Evolutionary conservation across 2,888 invertebrate genomes (phyloP).

Genomic region (Ptychoptera contaminata): DNA sequence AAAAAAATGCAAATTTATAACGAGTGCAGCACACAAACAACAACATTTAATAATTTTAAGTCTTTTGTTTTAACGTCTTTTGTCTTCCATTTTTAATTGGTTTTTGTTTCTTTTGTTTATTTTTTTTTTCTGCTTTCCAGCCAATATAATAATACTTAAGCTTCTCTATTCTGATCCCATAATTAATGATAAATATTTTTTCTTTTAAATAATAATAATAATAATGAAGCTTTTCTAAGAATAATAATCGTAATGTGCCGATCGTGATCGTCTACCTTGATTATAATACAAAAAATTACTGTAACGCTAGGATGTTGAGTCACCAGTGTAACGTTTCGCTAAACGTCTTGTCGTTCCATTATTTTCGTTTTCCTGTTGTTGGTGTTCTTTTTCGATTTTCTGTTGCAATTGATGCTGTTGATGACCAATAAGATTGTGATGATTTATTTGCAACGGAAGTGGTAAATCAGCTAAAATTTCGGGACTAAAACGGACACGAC

Average conservation of each 20-base stretch:
- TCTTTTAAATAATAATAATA: no score
- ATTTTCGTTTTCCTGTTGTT: neutral
- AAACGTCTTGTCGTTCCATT: conserved; percentile 13
- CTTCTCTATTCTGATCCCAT: no score
- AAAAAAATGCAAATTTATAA: no score
- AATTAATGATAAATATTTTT: no score
- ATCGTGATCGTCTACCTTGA: conserved; percentile 28
- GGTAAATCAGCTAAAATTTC: conserved; percentile 50
- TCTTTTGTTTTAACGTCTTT: no score
- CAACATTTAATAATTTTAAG: no score
- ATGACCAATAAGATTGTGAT: conserved; percentile 18
- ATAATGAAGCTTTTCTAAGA: conserved; percentile 15
- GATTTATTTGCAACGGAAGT: conserved; percentile 33
- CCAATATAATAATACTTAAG: no score
- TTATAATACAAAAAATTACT: conserved; percentile 18
- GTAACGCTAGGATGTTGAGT: conserved; percentile 28
- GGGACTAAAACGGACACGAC: conserved; percentile 63
- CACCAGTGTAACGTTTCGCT: conserved; percentile 19
- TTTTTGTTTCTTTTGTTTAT: no score
- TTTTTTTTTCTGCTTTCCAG: no score
- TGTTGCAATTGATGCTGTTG: neutral
- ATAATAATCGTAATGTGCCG: conserved; percentile 29
- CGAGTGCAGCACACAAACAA: no score
- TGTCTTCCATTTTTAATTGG: no score
- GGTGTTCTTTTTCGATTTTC: neutral